Evolutionary conservation across 2,888 invertebrate genomes (phyloP).

Genomic region (Tupiocoris notatus): DNA sequence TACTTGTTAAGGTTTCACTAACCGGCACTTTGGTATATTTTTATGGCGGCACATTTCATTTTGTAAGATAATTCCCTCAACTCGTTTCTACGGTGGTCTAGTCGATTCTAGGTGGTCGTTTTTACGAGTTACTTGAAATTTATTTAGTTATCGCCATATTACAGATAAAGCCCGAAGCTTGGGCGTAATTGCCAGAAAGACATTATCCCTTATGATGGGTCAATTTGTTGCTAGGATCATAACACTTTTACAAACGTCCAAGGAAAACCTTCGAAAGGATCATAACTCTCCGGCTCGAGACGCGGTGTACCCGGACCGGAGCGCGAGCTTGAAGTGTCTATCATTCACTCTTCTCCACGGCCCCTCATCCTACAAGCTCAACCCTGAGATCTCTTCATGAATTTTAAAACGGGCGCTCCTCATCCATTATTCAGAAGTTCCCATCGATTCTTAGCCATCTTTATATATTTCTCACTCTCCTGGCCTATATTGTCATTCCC

Average conservation of each 20-base stretch:
- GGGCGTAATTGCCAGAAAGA: not conserved
- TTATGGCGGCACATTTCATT: no score
- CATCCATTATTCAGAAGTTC: constrained; percentile 32
- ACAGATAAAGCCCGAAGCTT: no score
- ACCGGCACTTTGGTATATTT: no score
- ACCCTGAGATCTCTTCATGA: constrained; percentile 34
- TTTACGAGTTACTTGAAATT: no score
- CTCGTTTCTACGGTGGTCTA: no score
- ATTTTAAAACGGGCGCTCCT: constrained; percentile 36
- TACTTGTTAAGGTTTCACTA: no score
- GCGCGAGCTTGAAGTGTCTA: constrained; percentile 29
- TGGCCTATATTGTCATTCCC: constrained; percentile 39
- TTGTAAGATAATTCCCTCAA: no score
- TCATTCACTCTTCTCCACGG: constrained; percentile 10
- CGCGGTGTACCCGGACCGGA: not conserved
- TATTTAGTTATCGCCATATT: no score
- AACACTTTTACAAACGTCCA: not conserved
- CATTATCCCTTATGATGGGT: not conserved
- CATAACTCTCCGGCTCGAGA: not conserved
- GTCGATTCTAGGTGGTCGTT: no score
- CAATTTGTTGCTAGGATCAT: not conserved
- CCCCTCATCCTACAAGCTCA: not conserved
- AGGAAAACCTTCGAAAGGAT: not conserved
- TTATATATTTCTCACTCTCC: constrained; percentile 38
- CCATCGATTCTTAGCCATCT: constrained; percentile 39